Conservation (phyloP, 1,140 invertebrate species). For the Drosophila arawakana region DNA sequence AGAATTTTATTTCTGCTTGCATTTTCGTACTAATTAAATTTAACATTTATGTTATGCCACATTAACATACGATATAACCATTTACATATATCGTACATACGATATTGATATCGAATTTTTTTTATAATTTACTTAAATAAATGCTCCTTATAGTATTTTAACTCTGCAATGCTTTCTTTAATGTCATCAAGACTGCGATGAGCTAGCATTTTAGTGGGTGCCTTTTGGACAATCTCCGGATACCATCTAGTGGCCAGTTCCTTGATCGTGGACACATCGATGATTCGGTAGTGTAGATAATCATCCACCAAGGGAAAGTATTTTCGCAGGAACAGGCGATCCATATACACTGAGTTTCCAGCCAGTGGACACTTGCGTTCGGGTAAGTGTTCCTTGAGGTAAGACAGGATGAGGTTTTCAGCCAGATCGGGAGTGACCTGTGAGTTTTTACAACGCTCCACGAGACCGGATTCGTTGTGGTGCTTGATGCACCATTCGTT, state of each 20-base stretch:
- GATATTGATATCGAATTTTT: background rate
- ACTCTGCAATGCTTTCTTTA: slow-evolving; percentile 93
- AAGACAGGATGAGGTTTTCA: slow-evolving; percentile 90
- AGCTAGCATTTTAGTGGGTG: slow-evolving; percentile 87
- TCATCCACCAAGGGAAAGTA: slow-evolving; percentile 90
- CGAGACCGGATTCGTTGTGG: slow-evolving; percentile 91
- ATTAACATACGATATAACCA: background rate
- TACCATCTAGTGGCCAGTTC: slow-evolving; percentile 93
- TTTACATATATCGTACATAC: slow-evolving; percentile 17
- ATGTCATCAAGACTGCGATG: slow-evolving; percentile 95
- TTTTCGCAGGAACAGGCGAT: slow-evolving; percentile 91
- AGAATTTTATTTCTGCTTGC: slow-evolving; percentile 79
- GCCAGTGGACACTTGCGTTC: slow-evolving; percentile 90
- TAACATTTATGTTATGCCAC: slow-evolving; percentile 21
- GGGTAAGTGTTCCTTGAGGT: slow-evolving; percentile 89
- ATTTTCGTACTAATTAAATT: slow-evolving; percentile 68
- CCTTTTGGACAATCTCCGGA: slow-evolving; percentile 85
- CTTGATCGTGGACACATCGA: slow-evolving; percentile 96
- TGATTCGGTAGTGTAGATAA: slow-evolving; percentile 96
- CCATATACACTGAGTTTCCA: slow-evolving; percentile 96
- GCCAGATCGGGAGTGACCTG: slow-evolving; percentile 88
- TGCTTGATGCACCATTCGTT: slow-evolving; percentile 92
- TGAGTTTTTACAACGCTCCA: slow-evolving; percentile 89
- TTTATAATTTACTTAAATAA: slow-evolving; percentile 85
- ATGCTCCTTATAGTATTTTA: slow-evolving; percentile 89